Percentiles rank a stretch among this genome's conserved stretches.
phyloP scores from a whole-genome alignment of 2,113 vertebrate species.

The Psettodes erumei region DNA sequence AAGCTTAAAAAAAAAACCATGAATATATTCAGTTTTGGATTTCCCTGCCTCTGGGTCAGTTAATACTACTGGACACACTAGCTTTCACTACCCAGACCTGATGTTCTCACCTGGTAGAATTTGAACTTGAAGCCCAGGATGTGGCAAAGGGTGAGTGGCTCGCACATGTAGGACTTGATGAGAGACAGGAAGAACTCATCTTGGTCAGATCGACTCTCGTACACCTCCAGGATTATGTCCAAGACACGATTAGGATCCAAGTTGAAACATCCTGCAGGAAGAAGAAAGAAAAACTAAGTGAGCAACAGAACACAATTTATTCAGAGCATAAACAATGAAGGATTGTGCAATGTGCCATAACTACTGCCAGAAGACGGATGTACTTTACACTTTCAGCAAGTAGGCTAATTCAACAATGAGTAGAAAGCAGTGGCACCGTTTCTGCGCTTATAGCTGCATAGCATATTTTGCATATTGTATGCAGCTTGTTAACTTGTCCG shows the following conservation, averaged over 20 bases:
- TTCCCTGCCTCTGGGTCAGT: background rate
- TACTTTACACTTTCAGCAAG: no score
- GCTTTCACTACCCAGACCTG: background rate
- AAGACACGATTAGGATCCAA: conserved; percentile 98
- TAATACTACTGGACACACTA: background rate
- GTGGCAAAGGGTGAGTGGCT: conserved; percentile 98
- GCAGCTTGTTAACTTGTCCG: no score
- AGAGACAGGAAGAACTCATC: conserved; percentile 97
- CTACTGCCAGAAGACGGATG: no score
- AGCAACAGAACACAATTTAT: background rate
- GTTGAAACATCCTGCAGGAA: conserved; percentile 93
- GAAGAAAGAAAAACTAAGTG: background rate
- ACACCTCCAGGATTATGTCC: conserved; percentile 98
- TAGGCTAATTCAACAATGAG: no score
- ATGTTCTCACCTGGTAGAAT: conserved; percentile 92
- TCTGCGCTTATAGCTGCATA: no score
- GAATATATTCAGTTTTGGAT: background rate
- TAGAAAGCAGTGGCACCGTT: no score
- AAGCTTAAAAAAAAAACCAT: background rate
- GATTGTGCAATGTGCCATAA: no score
- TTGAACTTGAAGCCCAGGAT: conserved; percentile 99
- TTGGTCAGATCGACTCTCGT: conserved; percentile 95
- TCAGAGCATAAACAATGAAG: no score
- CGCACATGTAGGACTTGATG: conserved; percentile 99
- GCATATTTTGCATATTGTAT: no score